A percentile compares a stretch with the other conserved stretches of the same genome.
Conservation (phyloP, 1,140 invertebrate species). For the Lutraria rhynchaena region DNA sequence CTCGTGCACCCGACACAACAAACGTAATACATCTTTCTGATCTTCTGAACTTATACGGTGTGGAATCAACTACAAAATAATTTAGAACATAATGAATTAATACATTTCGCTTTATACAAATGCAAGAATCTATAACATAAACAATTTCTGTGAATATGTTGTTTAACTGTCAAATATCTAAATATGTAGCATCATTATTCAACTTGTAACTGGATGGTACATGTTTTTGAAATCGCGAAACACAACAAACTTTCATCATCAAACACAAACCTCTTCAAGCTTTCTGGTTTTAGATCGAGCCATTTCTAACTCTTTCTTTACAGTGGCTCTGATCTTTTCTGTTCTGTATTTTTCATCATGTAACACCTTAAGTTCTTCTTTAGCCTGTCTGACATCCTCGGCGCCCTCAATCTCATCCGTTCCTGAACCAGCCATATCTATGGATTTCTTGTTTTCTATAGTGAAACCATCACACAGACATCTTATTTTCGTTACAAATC, state of each 20-base stretch:
- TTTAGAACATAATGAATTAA: no score
- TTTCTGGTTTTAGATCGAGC: conserved; percentile 89
- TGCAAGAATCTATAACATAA: no score
- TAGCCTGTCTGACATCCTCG: conserved; percentile 90
- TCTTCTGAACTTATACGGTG: conserved; percentile 92
- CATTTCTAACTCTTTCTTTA: conserved; percentile 90
- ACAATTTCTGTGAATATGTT: no score
- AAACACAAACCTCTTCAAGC: conserved; percentile 91
- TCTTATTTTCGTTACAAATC: no score
- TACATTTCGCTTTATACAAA: no score
- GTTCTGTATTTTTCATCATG: conserved; percentile 93
- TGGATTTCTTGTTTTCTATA: conserved; percentile 67
- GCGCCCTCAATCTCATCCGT: conserved; percentile 84
- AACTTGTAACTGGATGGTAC: no score
- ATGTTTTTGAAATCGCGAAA: no score
- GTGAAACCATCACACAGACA: background rate
- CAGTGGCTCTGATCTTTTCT: conserved; percentile 87
- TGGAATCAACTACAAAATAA: conserved; percentile 88
- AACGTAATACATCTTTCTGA: conserved; percentile 91
- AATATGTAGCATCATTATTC: no score
- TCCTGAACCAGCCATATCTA: conserved; percentile 70
- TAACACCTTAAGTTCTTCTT: conserved; percentile 91
- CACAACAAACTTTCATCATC: no score
- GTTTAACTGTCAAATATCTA: no score
- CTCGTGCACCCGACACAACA: conserved; percentile 93